These are phyloP conservation scores for Cephus pygmeus DNA, from an alignment of 2,888 invertebrate genomes.

Conservation along the genomic window DNA sequence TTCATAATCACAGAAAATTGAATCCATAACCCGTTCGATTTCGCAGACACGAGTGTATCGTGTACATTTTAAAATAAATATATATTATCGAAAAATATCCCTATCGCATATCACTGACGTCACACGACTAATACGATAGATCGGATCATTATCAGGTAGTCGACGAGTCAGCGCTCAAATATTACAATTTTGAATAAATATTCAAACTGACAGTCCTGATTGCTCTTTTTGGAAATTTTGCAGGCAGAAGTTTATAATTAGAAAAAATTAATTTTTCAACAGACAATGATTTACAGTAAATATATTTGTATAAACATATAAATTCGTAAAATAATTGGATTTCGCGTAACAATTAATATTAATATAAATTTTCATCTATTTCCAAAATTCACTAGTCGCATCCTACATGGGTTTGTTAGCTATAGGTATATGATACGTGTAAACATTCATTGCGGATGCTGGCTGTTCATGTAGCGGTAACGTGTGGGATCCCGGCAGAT, in stretches of 20 bases:
- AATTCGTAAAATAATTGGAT: neutral
- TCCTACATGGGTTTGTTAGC: neutral
- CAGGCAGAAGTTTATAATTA: too few species aligned
- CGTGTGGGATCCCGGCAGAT: neutral
- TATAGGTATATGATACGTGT: neutral
- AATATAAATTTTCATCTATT: neutral
- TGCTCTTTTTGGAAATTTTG: neutral
- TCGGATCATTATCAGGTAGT: neutral
- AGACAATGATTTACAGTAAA: neutral
- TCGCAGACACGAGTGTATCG: neutral
- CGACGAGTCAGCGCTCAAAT: neutral
- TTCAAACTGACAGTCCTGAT: too few species aligned
- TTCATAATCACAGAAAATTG: neutral
- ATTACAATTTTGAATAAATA: too few species aligned
- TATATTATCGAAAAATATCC: neutral
- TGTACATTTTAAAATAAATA: neutral
- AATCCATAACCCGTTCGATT: neutral
- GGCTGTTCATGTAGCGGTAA: neutral
- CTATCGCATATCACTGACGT: neutral
- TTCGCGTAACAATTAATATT: neutral
- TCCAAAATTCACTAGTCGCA: neutral
- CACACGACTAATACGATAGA: neutral
- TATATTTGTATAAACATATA: neutral
- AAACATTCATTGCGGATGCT: neutral
- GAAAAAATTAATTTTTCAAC: neutral